Evolutionary conservation across 2,113 vertebrate genomes (phyloP), one percentile per base, ranked within the genome.

Genomic region (Tragelaphus buxtoni): DNA sequence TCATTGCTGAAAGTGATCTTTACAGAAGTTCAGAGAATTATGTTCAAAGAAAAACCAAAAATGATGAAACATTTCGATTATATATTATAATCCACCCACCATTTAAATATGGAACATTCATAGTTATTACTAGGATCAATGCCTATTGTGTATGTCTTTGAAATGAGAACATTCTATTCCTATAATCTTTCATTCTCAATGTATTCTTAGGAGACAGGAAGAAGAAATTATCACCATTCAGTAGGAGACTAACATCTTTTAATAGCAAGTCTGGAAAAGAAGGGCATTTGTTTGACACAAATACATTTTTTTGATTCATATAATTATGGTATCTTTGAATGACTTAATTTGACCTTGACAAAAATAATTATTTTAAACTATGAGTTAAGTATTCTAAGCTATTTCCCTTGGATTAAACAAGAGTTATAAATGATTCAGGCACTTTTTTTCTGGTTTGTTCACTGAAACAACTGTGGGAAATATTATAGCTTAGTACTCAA

Each of bases 291-390:
- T 95, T 97, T 97, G 85, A 95, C 11, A 88, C 39, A 95, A 94
- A 88, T 88, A 83, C 28, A 84, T 65, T 58, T 92, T 93, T 93
- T 88, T 76, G 18, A 91, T 83, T 92, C 51, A 30, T 22, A 74
- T 85, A 95, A 96, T 96, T 95, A 95, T 87, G 30, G 58, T 93
- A 82, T 95, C 45, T 80, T n/a, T 53, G 90, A 79, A 90, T 96
- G 39, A 72, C 80, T 91, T 96, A 95, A 95, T 95, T 72, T 87
- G 72, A 98, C 90, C 77, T 85, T 96, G 80, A 95, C 76, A 95
- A 97, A 92, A 84, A 93, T 93, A 92, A 97, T 97, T 95, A 96
- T 94, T 98, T 96, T 93, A 90, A 96, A 74, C 83, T 92, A 45
- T 79, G 80, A 82, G 45, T 93, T 93, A 96, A 96, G 32, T 69